A percentile compares a stretch with the other conserved stretches of the same genome.
These are phyloP conservation scores for Galeruca laticollis DNA, from an alignment of 2,888 invertebrate genomes.

Conservation along the genomic window DNA sequence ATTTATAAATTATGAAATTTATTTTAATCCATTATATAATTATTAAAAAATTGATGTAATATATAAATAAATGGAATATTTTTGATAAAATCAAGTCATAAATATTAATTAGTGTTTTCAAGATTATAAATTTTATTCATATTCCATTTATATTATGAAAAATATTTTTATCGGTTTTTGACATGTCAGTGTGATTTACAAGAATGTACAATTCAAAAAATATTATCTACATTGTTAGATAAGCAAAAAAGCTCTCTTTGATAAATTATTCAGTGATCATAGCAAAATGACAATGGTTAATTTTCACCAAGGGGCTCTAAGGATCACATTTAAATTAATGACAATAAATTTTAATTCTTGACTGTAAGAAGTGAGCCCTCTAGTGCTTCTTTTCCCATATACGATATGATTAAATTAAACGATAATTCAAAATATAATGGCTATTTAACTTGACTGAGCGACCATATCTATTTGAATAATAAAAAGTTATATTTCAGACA, in stretches of 20 bases:
- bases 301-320: neutral
- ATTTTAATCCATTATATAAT: neutral
- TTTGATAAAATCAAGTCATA: neutral
- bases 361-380: neutral
- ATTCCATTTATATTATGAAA: no score
- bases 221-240: neutral
- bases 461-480: no score
- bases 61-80: neutral
- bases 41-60: neutral
- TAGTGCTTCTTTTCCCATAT: neutral
- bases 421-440: neutral
- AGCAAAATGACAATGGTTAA: conserved; percentile 19
- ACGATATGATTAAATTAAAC: neutral
- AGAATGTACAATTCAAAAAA: neutral
- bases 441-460: no score
- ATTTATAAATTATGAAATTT: conserved; percentile 16
- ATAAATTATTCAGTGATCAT: conserved; percentile 11
- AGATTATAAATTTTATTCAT: no score
- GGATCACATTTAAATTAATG: neutral
- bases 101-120: neutral
- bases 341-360: neutral
- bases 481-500: no score
- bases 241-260: neutral
- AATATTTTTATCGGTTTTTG: no score
- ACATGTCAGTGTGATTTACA: neutral